These are phyloP conservation scores for Phylloscopus trochiloides DNA, from an alignment of 2,113 vertebrate species.

Conservation along the genomic window DNA sequence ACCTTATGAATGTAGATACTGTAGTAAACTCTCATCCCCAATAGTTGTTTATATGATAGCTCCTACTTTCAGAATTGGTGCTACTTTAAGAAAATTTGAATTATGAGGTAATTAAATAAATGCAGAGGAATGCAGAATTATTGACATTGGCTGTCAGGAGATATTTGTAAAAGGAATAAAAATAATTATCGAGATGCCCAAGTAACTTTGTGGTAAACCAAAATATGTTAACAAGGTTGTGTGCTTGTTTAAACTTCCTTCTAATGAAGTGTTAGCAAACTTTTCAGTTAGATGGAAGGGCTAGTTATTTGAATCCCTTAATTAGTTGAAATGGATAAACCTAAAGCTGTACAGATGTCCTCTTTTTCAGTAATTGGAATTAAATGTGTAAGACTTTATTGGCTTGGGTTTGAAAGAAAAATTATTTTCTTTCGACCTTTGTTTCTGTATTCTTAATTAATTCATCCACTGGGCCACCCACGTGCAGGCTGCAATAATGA, in stretches of 20 bases:
- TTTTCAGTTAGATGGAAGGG: conserved; percentile 66
- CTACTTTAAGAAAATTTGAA: conserved; percentile 12
- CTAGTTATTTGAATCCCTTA: conserved; percentile 70
- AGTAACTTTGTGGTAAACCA: conserved; percentile 67
- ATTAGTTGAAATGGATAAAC: conserved; percentile 65
- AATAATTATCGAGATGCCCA: conserved; percentile 49
- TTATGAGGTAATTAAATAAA: conserved; percentile 24
- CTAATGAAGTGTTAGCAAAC: conserved; percentile 78
- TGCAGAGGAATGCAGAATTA: conserved; percentile 38
- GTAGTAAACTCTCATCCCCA: background rate
- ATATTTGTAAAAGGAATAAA: conserved; percentile 62
- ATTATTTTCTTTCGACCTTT: conserved; percentile 70
- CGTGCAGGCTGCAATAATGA: conserved; percentile 54
- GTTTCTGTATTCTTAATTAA: conserved; percentile 72
- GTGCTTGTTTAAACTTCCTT: conserved; percentile 71
- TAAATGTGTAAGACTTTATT: conserved; percentile 63
- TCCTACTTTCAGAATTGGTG: background rate
- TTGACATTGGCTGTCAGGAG: conserved; percentile 52
- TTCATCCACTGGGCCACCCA: conserved; percentile 71
- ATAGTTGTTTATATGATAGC: background rate
- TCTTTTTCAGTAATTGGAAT: conserved; percentile 58
- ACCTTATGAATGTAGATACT: background rate
- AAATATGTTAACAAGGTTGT: conserved; percentile 71
- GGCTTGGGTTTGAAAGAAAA: conserved; percentile 74
- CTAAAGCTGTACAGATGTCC: conserved; percentile 65